A percentile compares a stretch with the other conserved stretches of the same genome.
Evolutionary conservation across 2,113 vertebrate species (phyloP).

Genomic region (Muntiacus reevesi): DNA sequence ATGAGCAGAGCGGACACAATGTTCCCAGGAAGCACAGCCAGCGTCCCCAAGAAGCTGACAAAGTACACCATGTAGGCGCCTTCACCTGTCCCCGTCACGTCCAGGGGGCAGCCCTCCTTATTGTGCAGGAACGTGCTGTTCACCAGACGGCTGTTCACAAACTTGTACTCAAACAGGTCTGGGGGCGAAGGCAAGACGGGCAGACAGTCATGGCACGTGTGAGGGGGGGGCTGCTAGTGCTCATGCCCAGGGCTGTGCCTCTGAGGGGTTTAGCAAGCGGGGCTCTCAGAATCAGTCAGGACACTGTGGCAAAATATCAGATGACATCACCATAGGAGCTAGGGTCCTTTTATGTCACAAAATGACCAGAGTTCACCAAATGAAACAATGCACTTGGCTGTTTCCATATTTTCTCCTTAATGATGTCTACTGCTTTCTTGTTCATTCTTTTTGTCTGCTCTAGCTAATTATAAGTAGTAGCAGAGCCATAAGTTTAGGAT

Average conservation of each 20-base stretch:
- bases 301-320: neutral
- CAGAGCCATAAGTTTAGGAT: neutral
- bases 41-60: constrained; percentile 95
- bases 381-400: neutral
- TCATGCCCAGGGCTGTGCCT: neutral
- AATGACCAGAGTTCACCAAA: neutral
- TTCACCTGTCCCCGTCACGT: constrained; percentile 94
- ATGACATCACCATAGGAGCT: neutral
- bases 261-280: neutral
- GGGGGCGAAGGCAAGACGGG: neutral
- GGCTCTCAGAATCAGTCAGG: neutral
- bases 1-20: constrained; percentile 97
- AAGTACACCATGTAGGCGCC: constrained; percentile 99
- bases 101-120: constrained; percentile 96
- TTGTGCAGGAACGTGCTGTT: constrained; percentile 98
- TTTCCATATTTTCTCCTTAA: neutral
- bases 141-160: constrained; percentile 91
- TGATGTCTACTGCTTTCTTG: neutral
- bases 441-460: neutral
- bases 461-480: neutral
- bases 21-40: constrained; percentile 96
- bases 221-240: neutral
- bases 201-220: neutral
- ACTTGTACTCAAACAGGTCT: constrained; percentile 97
- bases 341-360: neutral